Evolutionary conservation across 2,797 vertebrate genomes (phyloP), one percentile per base, ranked within the genome.

Genomic region (Characodon lateralis): DNA sequence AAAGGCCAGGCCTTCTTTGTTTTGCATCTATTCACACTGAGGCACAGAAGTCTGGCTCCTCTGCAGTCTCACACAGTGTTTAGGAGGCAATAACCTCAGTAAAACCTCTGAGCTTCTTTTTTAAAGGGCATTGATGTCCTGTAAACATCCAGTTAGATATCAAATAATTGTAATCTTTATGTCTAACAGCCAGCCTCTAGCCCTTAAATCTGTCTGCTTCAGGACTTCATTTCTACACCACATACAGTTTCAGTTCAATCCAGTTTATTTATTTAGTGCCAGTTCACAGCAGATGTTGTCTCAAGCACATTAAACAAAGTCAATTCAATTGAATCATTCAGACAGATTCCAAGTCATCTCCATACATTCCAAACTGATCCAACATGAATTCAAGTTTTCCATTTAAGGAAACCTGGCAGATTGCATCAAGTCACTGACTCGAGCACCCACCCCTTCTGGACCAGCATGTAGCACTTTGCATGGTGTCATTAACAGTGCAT

Each of bases 1-100:
- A 89, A 85, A 89, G 77, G 74, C 80, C 50, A 6, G 76, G 76
- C 72, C 66, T 72, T 73, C 79, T 91, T 88, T 92, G 88, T 93
- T 83, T 76, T 43, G 22, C 24, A 5, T 81, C 83, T 72, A 61
- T 92, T 90, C 88, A 88, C 59, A 26, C 69, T 16, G 66, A 81
- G 61, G 78, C 72, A 24, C 41, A 10, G 35, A 55, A 74, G 79
- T 83, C 83, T 81, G 82, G 76, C 71, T 90, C 77, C 82, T 81
- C 74, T 83, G 77, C 75, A 55, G 76, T 55, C 77, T 79, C 82
- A 24, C 43, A 70, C 83, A 59, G 73, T 43, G 81, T 82, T 86
- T 80, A 56, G 26, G 82, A 80, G 78, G 73, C 76, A 55, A 63
- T 13, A 16, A 65, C 53, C 7, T 26, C 76, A 22, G 66, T 43